Conservation (phyloP, 2,797 vertebrate species). For the Halcyon smyrnensis region DNA sequence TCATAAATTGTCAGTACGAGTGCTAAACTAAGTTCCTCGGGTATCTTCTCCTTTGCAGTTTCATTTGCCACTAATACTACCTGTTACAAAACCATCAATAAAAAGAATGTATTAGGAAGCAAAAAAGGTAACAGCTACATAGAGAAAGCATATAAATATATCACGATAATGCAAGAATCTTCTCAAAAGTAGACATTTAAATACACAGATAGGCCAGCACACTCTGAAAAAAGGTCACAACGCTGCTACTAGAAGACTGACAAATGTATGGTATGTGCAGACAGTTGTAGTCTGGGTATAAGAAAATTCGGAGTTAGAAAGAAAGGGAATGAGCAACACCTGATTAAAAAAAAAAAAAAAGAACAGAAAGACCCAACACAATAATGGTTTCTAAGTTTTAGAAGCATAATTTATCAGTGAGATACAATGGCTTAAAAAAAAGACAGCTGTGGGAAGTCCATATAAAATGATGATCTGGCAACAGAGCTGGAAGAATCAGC, state of each 20-base stretch:
- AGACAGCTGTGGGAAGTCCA: not conserved
- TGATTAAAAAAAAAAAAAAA: not conserved
- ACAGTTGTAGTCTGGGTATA: not conserved
- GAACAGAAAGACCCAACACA: not conserved
- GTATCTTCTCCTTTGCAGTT: slow-evolving; percentile 82
- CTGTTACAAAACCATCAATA: slow-evolving; percentile 42
- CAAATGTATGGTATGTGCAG: not conserved
- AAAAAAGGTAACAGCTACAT: not conserved
- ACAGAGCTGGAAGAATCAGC: not conserved
- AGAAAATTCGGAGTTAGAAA: not conserved
- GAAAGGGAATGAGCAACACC: not conserved
- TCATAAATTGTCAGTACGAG: slow-evolving; percentile 85
- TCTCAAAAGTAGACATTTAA: not conserved
- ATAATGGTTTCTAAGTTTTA: not conserved
- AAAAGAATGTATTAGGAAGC: not conserved
- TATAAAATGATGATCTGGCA: not conserved
- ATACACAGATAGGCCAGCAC: not conserved
- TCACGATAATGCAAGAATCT: not conserved
- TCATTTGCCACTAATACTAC: slow-evolving; percentile 84
- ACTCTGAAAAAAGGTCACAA: not conserved
- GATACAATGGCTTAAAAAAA: not conserved
- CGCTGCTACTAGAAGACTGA: not conserved
- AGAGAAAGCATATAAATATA: not conserved
- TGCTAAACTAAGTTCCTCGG: slow-evolving; percentile 82
- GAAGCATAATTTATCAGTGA: not conserved